phyloP scores from a whole-genome alignment of 2,797 vertebrate genomes.

The Eleutherodactylus coqui region DNA sequence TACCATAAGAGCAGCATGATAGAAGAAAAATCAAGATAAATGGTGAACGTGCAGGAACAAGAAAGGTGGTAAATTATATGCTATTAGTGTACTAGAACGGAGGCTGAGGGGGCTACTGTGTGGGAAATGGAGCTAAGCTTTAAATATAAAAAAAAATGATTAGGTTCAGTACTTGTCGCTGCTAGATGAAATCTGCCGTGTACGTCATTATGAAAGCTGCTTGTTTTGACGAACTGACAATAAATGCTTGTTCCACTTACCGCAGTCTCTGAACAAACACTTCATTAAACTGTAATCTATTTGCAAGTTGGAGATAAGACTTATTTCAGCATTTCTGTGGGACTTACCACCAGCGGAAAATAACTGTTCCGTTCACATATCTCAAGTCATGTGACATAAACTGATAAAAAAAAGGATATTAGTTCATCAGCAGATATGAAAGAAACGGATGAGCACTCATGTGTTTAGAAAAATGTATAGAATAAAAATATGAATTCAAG shows the following conservation, averaged over 20 bases:
- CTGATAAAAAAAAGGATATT: slow-evolving; percentile 70
- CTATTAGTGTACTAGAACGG: not conserved
- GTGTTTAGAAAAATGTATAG: not conserved
- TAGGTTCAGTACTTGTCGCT: not conserved
- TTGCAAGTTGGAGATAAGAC: slow-evolving; percentile 65
- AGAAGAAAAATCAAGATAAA: too few relatives aligned
- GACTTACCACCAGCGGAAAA: slow-evolving; percentile 73
- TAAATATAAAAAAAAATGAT: slow-evolving; percentile 2
- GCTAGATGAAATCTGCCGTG: not conserved
- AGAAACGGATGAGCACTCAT: slow-evolving; percentile 57
- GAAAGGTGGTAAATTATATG: not conserved
- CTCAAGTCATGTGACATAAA: slow-evolving; percentile 70
- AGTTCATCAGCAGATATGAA: slow-evolving; percentile 69
- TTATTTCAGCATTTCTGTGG: slow-evolving; percentile 68
- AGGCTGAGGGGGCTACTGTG: not conserved
- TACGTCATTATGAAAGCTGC: not conserved
- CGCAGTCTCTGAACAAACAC: slow-evolving; percentile 16
- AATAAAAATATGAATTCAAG: not conserved
- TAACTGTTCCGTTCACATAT: slow-evolving; percentile 71
- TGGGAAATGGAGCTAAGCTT: not conserved
- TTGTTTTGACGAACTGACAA: not conserved
- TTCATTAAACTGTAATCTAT: slow-evolving; percentile 61
- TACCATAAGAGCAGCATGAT: too few relatives aligned
- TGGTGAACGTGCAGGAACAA: not conserved
- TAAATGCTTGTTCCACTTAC: not conserved